Conservation (phyloP, 2,888 invertebrate genomes). For the Ramazzottius varieornatus region DNA sequence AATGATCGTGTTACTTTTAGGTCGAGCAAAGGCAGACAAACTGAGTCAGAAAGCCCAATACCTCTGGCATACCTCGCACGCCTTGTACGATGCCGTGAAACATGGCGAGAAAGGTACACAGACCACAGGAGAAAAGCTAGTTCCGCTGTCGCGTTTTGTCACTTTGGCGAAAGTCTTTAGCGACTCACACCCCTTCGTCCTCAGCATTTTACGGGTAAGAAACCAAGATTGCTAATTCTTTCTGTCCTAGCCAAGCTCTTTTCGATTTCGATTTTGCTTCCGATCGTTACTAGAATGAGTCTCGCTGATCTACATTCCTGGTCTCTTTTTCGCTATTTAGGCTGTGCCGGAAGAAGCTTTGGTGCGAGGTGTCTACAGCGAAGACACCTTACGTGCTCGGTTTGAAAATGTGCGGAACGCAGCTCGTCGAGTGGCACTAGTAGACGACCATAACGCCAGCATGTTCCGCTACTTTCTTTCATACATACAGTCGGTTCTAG, state of each 20-base stretch:
- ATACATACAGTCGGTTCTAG: constrained; percentile 59
- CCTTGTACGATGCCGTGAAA: constrained; percentile 47
- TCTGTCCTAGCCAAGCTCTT: not conserved
- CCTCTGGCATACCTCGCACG: constrained; percentile 76
- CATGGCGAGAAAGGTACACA: constrained; percentile 30
- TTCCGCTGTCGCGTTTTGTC: constrained; percentile 16
- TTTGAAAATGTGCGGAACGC: constrained; percentile 42
- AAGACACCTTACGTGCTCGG: constrained; percentile 52
- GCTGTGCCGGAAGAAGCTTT: constrained; percentile 50
- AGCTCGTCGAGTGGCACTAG: constrained; percentile 53
- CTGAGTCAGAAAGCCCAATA: constrained; percentile 47
- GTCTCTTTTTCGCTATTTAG: constrained; percentile 24
- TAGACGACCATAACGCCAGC: constrained; percentile 49
- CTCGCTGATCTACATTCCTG: not conserved
- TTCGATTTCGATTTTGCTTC: not conserved
- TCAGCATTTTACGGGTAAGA: constrained; percentile 1
- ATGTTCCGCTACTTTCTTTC: constrained; percentile 51
- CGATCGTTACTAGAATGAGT: constrained; percentile 3
- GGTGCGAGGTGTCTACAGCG: constrained; percentile 57
- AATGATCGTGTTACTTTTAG: too few relatives aligned
- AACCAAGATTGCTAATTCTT: too few relatives aligned
- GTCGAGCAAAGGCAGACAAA: constrained; percentile 33
- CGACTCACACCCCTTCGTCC: constrained; percentile 11
- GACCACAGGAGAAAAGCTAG: constrained; percentile 12
- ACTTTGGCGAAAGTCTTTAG: constrained; percentile 26